phyloP scores from a whole-genome alignment of 2,113 vertebrate species.

The Labeo rohita region DNA sequence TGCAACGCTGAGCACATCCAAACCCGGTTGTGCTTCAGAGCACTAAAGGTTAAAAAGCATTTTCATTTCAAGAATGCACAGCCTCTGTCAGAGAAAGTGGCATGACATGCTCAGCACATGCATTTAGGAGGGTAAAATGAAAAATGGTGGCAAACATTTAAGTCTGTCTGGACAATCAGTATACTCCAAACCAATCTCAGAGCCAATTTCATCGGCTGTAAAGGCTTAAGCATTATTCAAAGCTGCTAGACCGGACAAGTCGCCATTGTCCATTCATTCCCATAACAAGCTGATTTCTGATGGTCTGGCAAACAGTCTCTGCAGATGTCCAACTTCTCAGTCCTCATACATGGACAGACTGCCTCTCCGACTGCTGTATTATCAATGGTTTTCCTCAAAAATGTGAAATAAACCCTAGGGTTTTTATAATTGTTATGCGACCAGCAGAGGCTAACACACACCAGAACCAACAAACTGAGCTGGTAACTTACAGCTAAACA shows the following conservation, averaged over 20 bases:
- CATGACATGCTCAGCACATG: neutral
- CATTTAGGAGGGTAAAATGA: conserved; percentile 10
- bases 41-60: conserved; percentile 26
- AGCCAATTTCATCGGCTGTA: neutral
- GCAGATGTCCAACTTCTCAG: neutral
- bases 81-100: neutral
- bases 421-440: conserved; percentile 2
- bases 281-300: conserved; percentile 13
- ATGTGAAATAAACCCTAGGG: neutral
- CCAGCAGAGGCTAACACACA: conserved; percentile 12
- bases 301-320: neutral
- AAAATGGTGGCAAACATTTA: neutral
- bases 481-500: conserved; percentile 33
- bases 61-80: neutral
- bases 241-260: conserved; percentile 1
- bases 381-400: neutral
- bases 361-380: neutral
- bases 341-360: neutral
- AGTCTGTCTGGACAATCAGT: neutral
- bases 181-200: neutral
- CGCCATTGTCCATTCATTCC: neutral
- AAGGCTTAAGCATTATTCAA: conserved; percentile 14
- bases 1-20: conserved; percentile 8
- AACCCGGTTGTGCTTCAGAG: conserved; percentile 1
- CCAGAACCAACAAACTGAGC: conserved; percentile 2